A percentile compares a stretch with the other conserved stretches of the same genome.
Conservation (phyloP, 2,797 vertebrate species). For the Pangasius krempfi region DNA sequence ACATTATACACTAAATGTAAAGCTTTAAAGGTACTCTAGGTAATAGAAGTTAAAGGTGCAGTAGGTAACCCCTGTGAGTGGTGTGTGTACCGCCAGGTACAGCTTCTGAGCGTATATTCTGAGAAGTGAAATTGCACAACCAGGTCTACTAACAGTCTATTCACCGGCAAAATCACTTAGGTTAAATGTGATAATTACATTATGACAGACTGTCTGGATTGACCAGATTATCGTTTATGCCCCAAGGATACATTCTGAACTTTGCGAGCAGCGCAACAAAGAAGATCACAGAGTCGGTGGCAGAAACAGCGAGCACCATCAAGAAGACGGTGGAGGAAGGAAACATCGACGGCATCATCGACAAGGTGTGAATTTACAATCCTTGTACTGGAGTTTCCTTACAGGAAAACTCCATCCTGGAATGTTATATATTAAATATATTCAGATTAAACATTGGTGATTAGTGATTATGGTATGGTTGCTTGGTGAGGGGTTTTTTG, state of each 20-base stretch:
- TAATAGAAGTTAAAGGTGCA: background rate
- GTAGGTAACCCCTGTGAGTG: too few species aligned
- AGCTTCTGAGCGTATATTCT: background rate
- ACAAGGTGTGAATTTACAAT: slow-evolving; percentile 61
- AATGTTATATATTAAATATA: background rate
- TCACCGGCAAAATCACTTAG: background rate
- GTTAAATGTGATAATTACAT: background rate
- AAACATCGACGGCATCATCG: slow-evolving; percentile 92
- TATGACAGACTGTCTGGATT: background rate
- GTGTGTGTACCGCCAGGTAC: background rate
- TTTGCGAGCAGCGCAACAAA: slow-evolving; percentile 92
- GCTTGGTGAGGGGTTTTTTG: too few species aligned
- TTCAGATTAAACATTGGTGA: background rate
- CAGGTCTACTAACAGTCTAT: background rate
- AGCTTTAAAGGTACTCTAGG: background rate
- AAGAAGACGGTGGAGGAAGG: slow-evolving; percentile 97
- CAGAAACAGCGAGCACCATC: slow-evolving; percentile 91
- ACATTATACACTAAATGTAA: background rate
- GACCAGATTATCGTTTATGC: slow-evolving; percentile 47
- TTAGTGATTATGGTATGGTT: background rate
- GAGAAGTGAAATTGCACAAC: too few species aligned
- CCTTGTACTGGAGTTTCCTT: background rate
- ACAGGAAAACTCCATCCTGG: background rate
- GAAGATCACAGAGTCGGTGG: slow-evolving; percentile 91
- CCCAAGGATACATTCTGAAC: slow-evolving; percentile 87